Evolutionary conservation across 2,888 invertebrate species (phyloP).

Genomic region (Cantharis rufa): DNA sequence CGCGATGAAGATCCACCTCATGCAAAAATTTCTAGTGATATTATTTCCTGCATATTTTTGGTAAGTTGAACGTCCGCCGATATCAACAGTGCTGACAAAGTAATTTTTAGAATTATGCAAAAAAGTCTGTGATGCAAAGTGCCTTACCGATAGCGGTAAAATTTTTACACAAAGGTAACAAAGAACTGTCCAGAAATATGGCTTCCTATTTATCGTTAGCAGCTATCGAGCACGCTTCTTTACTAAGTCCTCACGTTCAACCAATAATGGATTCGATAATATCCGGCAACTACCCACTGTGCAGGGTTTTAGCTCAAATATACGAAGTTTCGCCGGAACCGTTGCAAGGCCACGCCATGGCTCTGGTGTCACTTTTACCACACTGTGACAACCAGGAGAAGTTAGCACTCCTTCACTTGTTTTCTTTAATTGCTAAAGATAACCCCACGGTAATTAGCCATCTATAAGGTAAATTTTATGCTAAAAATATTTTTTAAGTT

Average conservation of each 20-base stretch:
- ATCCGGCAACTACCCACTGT: constrained; percentile 87
- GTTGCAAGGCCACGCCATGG: constrained; percentile 81
- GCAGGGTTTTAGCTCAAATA: constrained; percentile 86
- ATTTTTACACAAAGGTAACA: constrained; percentile 87
- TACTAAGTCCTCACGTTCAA: constrained; percentile 85
- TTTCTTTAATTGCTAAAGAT: constrained; percentile 79
- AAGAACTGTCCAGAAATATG: constrained; percentile 86
- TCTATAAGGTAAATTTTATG: constrained; percentile 8
- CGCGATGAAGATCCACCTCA: constrained; percentile 91
- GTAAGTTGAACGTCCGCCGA: constrained; percentile 54
- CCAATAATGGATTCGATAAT: constrained; percentile 90
- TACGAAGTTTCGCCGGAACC: constrained; percentile 87
- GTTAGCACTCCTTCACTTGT: constrained; percentile 79
- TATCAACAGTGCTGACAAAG: background rate
- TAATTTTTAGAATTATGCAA: constrained; percentile 67
- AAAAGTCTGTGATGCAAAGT: constrained; percentile 76
- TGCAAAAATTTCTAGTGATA: constrained; percentile 94
- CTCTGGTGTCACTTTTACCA: constrained; percentile 77
- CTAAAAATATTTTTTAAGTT: constrained; percentile 57
- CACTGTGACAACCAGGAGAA: constrained; percentile 87
- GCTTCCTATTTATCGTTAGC: constrained; percentile 91
- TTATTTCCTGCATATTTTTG: constrained; percentile 92
- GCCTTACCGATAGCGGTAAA: constrained; percentile 90
- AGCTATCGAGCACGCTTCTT: constrained; percentile 85
- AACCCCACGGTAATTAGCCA: constrained; percentile 67